A percentile compares a stretch with the other conserved stretches of the same genome.
Conservation (phyloP, 92 coral and sea anemone species). For the Zoanthus sansibaricus region DNA sequence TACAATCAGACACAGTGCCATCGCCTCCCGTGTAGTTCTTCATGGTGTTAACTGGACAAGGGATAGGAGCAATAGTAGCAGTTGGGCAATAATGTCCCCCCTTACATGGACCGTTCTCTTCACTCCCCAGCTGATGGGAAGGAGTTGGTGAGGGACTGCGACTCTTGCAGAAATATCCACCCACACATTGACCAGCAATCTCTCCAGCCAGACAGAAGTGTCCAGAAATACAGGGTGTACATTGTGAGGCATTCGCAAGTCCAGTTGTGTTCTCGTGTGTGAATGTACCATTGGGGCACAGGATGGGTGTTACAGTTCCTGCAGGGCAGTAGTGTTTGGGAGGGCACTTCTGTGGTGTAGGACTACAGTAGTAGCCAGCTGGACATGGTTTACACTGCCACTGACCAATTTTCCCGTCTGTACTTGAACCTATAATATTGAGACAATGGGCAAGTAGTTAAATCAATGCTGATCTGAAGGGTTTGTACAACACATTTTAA, state of each 20-base stretch:
- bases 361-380: slow-evolving; percentile 89
- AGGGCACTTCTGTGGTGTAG: slow-evolving; percentile 80
- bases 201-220: slow-evolving; percentile 89
- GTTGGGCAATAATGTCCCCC: slow-evolving; percentile 91
- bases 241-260: slow-evolving; percentile 80
- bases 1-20: slow-evolving; percentile 83
- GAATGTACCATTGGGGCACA: slow-evolving; percentile 93
- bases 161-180: slow-evolving; percentile 95
- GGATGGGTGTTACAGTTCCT: slow-evolving; percentile 82
- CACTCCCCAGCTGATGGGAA: slow-evolving; percentile 49
- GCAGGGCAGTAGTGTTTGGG: slow-evolving; percentile 87
- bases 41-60: slow-evolving; percentile 93
- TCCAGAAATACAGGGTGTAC: slow-evolving; percentile 88
- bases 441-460: background rate
- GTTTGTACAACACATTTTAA: background rate
- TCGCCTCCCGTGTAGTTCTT: slow-evolving; percentile 93
- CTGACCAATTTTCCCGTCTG: slow-evolving; percentile 60
- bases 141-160: slow-evolving; percentile 93
- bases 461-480: background rate
- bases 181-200: slow-evolving; percentile 80
- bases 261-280: slow-evolving; percentile 80
- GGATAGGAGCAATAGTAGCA: slow-evolving; percentile 86
- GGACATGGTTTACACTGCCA: slow-evolving; percentile 84
- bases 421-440: slow-evolving; percentile 48
- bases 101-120: slow-evolving; percentile 94